These are phyloP conservation scores for Apostichopus parvimensis DNA, from an alignment of 35 echinoderm and acorn worm species.

Conservation along the genomic window DNA sequence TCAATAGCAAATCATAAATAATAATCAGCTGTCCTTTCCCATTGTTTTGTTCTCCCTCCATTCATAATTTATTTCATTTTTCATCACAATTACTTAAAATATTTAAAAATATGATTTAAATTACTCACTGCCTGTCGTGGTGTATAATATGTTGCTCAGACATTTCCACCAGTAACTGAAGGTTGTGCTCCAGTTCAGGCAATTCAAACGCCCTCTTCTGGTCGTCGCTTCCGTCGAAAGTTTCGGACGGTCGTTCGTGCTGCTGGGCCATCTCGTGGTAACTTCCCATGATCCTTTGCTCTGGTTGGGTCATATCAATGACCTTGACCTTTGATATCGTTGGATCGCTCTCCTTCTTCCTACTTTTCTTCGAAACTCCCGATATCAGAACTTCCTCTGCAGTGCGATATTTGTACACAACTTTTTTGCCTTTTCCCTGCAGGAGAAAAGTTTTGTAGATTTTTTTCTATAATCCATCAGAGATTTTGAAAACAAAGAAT, in stretches of 20 bases:
- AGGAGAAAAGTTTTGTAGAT: not conserved
- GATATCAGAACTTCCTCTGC: conserved; percentile 79
- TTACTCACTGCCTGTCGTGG: conserved; percentile 92
- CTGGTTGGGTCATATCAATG: conserved; percentile 94
- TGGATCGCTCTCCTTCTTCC: not conserved
- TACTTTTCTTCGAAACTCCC: conserved; percentile 55
- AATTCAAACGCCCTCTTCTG: conserved; percentile 82
- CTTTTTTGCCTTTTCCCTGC: conserved; percentile 71
- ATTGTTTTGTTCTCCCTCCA: too few relatives aligned
- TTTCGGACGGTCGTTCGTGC: conserved; percentile 72
- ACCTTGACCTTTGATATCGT: conserved; percentile 82
- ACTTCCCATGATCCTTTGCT: conserved; percentile 81
- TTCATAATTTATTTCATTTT: too few relatives aligned
- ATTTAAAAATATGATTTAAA: too few relatives aligned
- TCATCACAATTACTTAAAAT: too few relatives aligned
- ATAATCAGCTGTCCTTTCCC: too few relatives aligned
- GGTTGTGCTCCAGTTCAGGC: conserved; percentile 92
- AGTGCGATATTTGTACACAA: conserved; percentile 83
- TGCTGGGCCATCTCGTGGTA: conserved; percentile 75
- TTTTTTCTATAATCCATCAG: too few relatives aligned
- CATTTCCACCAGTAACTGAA: conserved; percentile 92
- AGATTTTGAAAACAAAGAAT: too few relatives aligned
- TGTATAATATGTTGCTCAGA: conserved; percentile 90
- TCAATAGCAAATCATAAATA: too few relatives aligned
- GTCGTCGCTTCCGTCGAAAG: conserved; percentile 48